phyloP scores from a whole-genome alignment of 2,113 vertebrate genomes.

The Odocoileus virginianus region DNA sequence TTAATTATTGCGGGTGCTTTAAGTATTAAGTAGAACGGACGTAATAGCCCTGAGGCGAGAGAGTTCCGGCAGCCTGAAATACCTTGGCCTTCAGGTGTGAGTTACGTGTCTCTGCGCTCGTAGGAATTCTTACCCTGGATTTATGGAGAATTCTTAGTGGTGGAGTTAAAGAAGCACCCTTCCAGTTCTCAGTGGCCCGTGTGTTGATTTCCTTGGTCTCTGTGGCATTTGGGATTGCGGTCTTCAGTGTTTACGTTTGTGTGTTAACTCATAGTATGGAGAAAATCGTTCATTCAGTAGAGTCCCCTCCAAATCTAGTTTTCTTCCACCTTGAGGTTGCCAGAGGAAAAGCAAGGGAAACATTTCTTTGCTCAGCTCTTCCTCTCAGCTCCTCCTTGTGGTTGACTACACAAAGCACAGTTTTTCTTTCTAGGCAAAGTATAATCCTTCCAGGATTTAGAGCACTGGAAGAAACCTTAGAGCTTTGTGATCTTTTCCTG shows the following conservation, averaged over 20 bases:
- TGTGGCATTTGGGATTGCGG: not conserved
- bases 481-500: not conserved
- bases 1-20: not conserved
- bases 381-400: slow-evolving; percentile 67
- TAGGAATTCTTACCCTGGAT: not conserved
- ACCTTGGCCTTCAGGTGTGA: not conserved
- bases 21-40: not conserved
- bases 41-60: not conserved
- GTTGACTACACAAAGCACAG: slow-evolving; percentile 38
- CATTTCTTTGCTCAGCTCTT: not conserved
- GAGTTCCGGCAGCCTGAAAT: not conserved
- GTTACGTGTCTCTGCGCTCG: not conserved
- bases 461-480: not conserved
- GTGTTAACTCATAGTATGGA: not conserved
- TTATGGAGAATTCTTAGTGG: not conserved
- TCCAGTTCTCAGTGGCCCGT: not conserved
- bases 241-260: not conserved
- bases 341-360: slow-evolving; percentile 37
- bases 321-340: slow-evolving; percentile 58
- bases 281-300: slow-evolving; percentile 46
- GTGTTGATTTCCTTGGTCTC: not conserved
- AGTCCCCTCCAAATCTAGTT: not conserved
- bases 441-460: slow-evolving; percentile 45
- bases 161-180: not conserved
- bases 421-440: slow-evolving; percentile 56